Base-by-base conservation (phyloP, 2,797 vertebrate genomes). In the Leuciscus waleckii region DNA sequence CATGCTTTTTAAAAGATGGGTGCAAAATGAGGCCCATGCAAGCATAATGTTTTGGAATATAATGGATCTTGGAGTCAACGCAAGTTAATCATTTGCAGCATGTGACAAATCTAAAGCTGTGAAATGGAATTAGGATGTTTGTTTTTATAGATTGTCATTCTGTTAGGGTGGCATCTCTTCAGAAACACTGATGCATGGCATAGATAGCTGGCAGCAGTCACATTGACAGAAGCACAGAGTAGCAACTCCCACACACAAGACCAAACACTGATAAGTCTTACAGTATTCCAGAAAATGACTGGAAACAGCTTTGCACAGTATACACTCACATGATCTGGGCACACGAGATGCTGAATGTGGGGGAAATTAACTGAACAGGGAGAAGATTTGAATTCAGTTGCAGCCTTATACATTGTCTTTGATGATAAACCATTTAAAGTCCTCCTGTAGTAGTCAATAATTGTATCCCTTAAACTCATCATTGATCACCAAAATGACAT, bases 141-240 rank as follows among this genome's bases (percentile, higher is more conserved):
- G 79, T 78, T 76, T 83, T 75, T 83, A 26, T 43, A 65, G 32
- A 49, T 67, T 67, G 51, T 41, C 65, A 26, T 49, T 77, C 54
- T 88, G 83, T 84, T 77, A 39, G 63, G 54, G 71, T 84, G 82
- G 49, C 71, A 84, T 84, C 26, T 81, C 63, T 68, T 58, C 73
- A 82, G 82, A 83, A 76, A 83, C 81, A 74, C 41, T 75, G 71
- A 83, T 63, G 82, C 32, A 67, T 32, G 43, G 41, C 91, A 90
- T 51, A 83, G 56, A 67, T 91, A 90, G 90, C 90, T 94, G 86
- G 89, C 79, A 91, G 91, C 91, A 91, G 88, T 91, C 90, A 91
- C 91, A 76, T 88, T 93, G 90, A 91, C 87, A 91, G 89, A 87
- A 78, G 76, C 37, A 61, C 37, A 77, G 65, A 37, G 85, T 82